Percentiles rank a stretch among this genome's conserved stretches.
These are phyloP conservation scores for Drusus annulatus DNA, from an alignment of 1,140 invertebrate genomes.

Conservation along the genomic window DNA sequence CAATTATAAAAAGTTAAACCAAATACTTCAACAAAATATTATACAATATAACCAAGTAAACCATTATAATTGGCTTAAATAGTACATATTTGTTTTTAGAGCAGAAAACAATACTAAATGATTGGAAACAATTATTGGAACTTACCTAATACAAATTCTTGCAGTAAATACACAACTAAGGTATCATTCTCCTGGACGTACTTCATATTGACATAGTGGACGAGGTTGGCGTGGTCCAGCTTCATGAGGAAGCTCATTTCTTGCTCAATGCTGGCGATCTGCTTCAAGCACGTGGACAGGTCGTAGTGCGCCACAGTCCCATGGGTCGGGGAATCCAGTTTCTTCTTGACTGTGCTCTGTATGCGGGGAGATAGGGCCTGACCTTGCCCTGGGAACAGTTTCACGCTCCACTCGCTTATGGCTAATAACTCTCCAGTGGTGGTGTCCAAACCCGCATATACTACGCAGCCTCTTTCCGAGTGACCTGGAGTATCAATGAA, in stretches of 20 bases:
- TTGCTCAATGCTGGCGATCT: slow-evolving; percentile 77
- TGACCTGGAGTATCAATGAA: slow-evolving; percentile 68
- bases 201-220: slow-evolving; percentile 81
- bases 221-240: slow-evolving; percentile 80
- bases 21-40: too few species aligned
- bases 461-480: slow-evolving; percentile 76
- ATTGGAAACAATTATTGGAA: too few species aligned
- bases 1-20: too few species aligned
- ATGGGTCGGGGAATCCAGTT: slow-evolving; percentile 51
- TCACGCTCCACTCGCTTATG: slow-evolving; percentile 81
- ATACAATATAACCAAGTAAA: too few species aligned
- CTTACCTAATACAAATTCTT: slow-evolving; percentile 75
- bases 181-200: slow-evolving; percentile 75
- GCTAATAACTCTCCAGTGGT: slow-evolving; percentile 78
- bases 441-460: slow-evolving; percentile 79
- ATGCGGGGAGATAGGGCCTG: slow-evolving; percentile 28
- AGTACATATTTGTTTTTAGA: too few species aligned
- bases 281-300: slow-evolving; percentile 45
- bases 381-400: slow-evolving; percentile 52
- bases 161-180: slow-evolving; percentile 74
- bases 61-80: too few species aligned
- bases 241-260: slow-evolving; percentile 79
- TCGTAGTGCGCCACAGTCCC: slow-evolving; percentile 11
- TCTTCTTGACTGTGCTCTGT: slow-evolving; percentile 45
- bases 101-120: too few species aligned